phyloP scores from a whole-genome alignment of 1,140 invertebrate species.

The Drosophila elegans region DNA sequence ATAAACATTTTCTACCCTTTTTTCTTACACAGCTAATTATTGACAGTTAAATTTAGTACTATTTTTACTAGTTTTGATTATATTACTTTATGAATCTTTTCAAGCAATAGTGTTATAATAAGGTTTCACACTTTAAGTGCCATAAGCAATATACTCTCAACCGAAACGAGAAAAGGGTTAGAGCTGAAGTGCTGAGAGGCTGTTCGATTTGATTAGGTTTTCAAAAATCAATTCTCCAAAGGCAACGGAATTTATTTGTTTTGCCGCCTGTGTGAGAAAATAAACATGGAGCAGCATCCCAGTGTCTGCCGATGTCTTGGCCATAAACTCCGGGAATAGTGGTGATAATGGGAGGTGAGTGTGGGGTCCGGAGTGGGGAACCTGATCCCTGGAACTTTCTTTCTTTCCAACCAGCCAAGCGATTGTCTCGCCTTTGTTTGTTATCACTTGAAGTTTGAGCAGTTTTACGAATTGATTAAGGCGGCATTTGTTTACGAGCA shows the following conservation, averaged over 20 bases:
- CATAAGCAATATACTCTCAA: conserved; percentile 6
- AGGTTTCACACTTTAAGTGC: background rate
- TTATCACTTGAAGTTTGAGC: conserved; percentile 74
- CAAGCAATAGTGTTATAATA: no score
- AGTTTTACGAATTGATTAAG: conserved; percentile 78
- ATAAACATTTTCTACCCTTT: no score
- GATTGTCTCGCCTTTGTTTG: conserved; percentile 77
- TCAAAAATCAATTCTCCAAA: conserved; percentile 71
- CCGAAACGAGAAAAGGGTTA: conserved; percentile 13
- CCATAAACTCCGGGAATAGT: conserved; percentile 12
- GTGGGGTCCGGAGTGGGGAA: conserved; percentile 11
- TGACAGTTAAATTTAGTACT: no score
- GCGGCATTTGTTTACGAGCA: conserved; percentile 74
- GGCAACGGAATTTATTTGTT: conserved; percentile 61
- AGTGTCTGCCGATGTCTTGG: conserved; percentile 12
- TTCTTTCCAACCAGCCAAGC: conserved; percentile 37
- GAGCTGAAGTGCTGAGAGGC: conserved; percentile 26
- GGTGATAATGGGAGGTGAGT: background rate
- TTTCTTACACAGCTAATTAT: no score
- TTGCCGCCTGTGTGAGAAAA: conserved; percentile 77
- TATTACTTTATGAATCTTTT: no score
- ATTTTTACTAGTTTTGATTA: no score
- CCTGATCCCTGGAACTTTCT: conserved; percentile 51
- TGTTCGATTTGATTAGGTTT: conserved; percentile 77
- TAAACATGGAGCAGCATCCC: conserved; percentile 54